These are phyloP conservation scores for Trilocha varians DNA, from an alignment of 2,888 invertebrate species.

Conservation along the genomic window DNA sequence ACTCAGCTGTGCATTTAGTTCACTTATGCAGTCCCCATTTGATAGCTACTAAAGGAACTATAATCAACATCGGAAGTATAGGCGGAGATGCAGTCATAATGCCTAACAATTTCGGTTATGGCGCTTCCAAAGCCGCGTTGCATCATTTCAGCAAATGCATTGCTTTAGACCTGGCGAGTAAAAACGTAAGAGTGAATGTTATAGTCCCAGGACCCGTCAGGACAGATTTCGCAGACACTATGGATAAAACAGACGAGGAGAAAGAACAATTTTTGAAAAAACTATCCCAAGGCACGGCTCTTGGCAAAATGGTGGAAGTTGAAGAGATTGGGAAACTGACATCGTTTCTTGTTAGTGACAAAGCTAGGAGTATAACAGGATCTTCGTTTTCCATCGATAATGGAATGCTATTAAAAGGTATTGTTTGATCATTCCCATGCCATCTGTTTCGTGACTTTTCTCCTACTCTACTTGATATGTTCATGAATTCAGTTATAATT, in stretches of 20 bases:
- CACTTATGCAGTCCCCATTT: slow-evolving; percentile 21
- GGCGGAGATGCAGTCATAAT: not conserved
- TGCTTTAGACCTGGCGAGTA: slow-evolving; percentile 75
- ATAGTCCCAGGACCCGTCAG: slow-evolving; percentile 82
- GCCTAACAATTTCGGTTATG: slow-evolving; percentile 47
- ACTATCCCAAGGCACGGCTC: not conserved
- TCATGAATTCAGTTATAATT: no score
- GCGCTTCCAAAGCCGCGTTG: slow-evolving; percentile 80
- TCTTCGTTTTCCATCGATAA: not conserved
- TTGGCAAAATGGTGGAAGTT: not conserved
- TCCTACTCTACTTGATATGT: no score
- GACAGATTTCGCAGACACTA: slow-evolving; percentile 19
- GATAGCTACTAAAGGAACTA: slow-evolving; percentile 19
- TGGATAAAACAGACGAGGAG: not conserved
- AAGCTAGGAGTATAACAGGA: not conserved
- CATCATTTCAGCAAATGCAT: slow-evolving; percentile 81
- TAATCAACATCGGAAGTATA: slow-evolving; percentile 16
- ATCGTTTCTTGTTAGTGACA: not conserved
- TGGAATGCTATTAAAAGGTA: not conserved
- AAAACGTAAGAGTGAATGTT: slow-evolving; percentile 77
- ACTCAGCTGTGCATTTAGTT: slow-evolving; percentile 19
- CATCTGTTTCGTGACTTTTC: no score
- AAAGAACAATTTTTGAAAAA: not conserved
- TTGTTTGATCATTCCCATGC: no score
- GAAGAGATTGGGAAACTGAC: not conserved